A percentile compares a stretch with the other conserved stretches of the same genome.
Conservation (phyloP, 2,113 vertebrate species). For the Neolamprologus toae region DNA sequence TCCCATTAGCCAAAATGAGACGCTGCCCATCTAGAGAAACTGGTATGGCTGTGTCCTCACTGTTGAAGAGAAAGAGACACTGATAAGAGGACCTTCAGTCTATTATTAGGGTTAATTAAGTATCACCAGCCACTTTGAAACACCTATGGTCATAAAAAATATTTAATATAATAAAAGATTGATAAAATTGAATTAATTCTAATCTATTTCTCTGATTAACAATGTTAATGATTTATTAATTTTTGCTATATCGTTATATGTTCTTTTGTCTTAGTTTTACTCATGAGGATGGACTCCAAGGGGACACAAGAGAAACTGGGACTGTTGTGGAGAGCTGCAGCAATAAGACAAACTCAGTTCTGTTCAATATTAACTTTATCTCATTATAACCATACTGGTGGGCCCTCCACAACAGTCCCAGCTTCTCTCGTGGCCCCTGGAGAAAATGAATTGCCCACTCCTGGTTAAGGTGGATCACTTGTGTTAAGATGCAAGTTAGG, state of each 20-base stretch:
- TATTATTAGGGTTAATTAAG: neutral
- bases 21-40: slow-evolving; percentile 87
- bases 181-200: neutral
- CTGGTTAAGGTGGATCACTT: neutral
- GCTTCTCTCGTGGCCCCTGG: neutral
- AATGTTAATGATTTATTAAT: neutral
- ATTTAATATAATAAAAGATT: neutral
- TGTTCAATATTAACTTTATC: neutral
- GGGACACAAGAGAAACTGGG: neutral
- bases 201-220: neutral
- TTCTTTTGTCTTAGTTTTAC: neutral
- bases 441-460: neutral
- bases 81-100: neutral
- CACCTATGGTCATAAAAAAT: neutral
- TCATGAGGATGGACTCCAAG: neutral
- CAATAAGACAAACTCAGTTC: neutral
- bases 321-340: neutral
- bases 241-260: neutral
- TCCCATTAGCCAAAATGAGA: slow-evolving; percentile 88
- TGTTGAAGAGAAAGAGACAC: slow-evolving; percentile 31
- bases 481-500: neutral
- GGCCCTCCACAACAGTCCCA: neutral
- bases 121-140: neutral
- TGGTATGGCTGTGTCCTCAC: slow-evolving; percentile 90
- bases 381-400: neutral